Percentiles rank a stretch among this genome's conserved stretches.
phyloP scores from a whole-genome alignment of 2,113 vertebrate species.

The Tetrax tetrax region DNA sequence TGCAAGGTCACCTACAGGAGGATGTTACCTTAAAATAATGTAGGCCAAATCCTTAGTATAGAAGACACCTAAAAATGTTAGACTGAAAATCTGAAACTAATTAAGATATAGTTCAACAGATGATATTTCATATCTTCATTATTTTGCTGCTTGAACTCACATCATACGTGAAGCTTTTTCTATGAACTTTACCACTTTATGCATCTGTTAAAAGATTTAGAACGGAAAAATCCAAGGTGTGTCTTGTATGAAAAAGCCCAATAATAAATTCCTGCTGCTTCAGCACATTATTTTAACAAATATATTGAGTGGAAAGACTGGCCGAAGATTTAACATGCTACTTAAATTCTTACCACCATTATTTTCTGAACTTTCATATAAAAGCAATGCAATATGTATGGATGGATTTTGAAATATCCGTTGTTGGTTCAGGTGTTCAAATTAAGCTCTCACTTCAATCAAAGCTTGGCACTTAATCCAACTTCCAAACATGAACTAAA shows the following conservation, averaged over 20 bases:
- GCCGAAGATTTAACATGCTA: constrained; percentile 37
- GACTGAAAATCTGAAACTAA: background rate
- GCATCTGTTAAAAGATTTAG: constrained; percentile 51
- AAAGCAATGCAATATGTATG: constrained; percentile 20
- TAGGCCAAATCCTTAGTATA: background rate
- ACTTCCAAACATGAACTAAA: background rate
- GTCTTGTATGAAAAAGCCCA: constrained; percentile 36
- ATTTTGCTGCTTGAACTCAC: background rate
- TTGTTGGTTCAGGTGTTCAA: constrained; percentile 68
- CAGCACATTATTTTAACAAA: constrained; percentile 61
- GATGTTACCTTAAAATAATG: background rate
- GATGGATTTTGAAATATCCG: constrained; percentile 31
- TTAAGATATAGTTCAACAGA: background rate
- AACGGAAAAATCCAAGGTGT: constrained; percentile 58
- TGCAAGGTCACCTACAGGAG: background rate
- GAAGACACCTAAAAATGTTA: background rate
- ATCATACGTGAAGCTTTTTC: background rate
- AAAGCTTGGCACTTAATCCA: constrained; percentile 17
- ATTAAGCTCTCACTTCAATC: constrained; percentile 37
- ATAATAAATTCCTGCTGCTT: constrained; percentile 58
- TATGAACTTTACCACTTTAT: background rate
- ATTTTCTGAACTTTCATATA: constrained; percentile 58
- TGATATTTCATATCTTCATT: background rate
- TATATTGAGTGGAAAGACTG: constrained; percentile 57
- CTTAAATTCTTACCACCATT: constrained; percentile 53